A percentile compares a stretch with the other conserved stretches of the same genome.
phyloP scores from a whole-genome alignment of 2,888 invertebrate species.

The Desoria tigrina region DNA sequence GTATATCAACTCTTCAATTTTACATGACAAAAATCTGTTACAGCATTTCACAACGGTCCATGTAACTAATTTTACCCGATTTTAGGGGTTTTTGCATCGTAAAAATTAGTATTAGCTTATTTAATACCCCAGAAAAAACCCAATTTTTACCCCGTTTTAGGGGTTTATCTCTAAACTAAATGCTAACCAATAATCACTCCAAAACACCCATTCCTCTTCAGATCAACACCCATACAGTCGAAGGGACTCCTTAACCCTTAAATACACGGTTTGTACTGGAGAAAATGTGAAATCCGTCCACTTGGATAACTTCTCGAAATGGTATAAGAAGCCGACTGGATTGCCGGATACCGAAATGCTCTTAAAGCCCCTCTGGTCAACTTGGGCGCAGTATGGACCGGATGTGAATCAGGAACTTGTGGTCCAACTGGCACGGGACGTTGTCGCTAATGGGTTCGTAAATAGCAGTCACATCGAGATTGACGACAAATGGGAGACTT shows the following conservation, averaged over 20 bases:
- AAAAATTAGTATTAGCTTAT: too few species aligned
- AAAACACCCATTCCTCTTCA: too few species aligned
- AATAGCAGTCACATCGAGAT: slow-evolving; percentile 68
- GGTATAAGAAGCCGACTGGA: slow-evolving; percentile 61
- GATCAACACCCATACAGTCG: slow-evolving; percentile 24
- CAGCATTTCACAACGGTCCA: too few species aligned
- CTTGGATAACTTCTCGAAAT: slow-evolving; percentile 58
- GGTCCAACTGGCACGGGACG: slow-evolving; percentile 31
- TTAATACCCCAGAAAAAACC: too few species aligned
- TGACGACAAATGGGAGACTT: slow-evolving; percentile 84
- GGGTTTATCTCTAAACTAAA: too few species aligned
- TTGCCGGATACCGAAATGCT: slow-evolving; percentile 44
- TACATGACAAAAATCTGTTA: too few species aligned
- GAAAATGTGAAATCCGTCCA: slow-evolving; percentile 35
- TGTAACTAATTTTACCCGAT: too few species aligned
- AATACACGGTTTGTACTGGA: slow-evolving; percentile 36
- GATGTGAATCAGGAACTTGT: slow-evolving; percentile 35
- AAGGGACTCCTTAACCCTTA: slow-evolving; percentile 20
- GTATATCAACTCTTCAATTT: too few species aligned
- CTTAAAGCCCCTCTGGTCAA: slow-evolving; percentile 41
- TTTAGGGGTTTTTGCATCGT: too few species aligned
- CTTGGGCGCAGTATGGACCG: slow-evolving; percentile 34
- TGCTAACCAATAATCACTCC: too few species aligned
- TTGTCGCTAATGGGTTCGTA: slow-evolving; percentile 40
- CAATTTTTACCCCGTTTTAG: too few species aligned